Evolutionary conservation across 2,113 vertebrate species (phyloP).

Genomic region (Pluvialis apricaria): DNA sequence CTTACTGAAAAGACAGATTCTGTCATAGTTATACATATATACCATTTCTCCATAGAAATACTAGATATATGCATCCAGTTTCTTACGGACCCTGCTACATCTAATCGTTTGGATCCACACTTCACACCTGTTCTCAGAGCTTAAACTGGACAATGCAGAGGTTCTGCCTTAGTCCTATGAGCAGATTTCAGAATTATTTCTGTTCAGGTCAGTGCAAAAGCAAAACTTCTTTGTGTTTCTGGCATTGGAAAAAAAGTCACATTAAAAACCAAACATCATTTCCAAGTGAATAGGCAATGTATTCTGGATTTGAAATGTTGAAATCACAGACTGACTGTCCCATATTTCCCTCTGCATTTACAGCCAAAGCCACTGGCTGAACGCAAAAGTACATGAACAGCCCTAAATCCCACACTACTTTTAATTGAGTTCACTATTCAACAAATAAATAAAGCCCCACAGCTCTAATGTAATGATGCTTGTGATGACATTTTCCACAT

Average conservation of each 20-base stretch:
- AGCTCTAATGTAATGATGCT: constrained; percentile 4
- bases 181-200: neutral
- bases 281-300: constrained; percentile 8
- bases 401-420: constrained; percentile 35
- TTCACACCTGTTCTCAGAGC: neutral
- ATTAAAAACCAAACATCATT: neutral
- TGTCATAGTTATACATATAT: neutral
- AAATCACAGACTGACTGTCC: neutral
- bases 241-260: neutral
- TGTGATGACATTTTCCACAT: constrained; percentile 50
- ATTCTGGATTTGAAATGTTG: neutral
- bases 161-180: neutral
- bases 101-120: neutral
- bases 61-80: neutral
- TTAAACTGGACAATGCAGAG: neutral
- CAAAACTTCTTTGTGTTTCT: neutral
- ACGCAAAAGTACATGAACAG: neutral
- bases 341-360: neutral
- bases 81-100: neutral
- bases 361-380: constrained; percentile 44
- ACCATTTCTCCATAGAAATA: neutral
- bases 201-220: neutral
- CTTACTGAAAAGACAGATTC: neutral
- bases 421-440: constrained; percentile 17
- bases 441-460: constrained; percentile 40